Percentiles rank a stretch among this genome's conserved stretches.
These are phyloP conservation scores for Vespertilio murinus DNA, from an alignment of 2,797 vertebrate genomes.

Conservation along the genomic window DNA sequence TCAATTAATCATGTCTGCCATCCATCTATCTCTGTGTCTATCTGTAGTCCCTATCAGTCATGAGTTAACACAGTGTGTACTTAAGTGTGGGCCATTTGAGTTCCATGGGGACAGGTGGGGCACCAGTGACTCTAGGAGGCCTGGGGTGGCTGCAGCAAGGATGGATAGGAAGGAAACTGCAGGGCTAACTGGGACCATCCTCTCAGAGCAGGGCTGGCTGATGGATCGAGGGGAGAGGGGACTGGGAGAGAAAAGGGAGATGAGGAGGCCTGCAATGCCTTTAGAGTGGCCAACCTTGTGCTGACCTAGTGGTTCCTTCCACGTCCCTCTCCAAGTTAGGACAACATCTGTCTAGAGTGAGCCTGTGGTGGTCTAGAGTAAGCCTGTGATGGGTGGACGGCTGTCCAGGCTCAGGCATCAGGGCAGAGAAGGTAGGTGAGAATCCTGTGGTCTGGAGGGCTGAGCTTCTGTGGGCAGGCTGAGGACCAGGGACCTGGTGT, in stretches of 20 bases:
- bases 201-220: neutral
- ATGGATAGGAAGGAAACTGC: neutral
- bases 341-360: neutral
- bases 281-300: neutral
- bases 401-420: neutral
- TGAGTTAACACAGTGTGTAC: constrained; percentile 58
- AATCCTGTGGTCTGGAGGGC: neutral
- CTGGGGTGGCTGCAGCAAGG: neutral
- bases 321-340: neutral
- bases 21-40: constrained; percentile 67
- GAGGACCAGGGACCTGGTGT: neutral
- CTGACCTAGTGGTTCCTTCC: neutral
- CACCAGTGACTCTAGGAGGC: neutral
- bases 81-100: neutral
- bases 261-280: neutral
- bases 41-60: constrained; percentile 62
- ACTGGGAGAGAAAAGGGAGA: neutral
- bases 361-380: neutral
- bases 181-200: neutral
- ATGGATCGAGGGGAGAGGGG: neutral
- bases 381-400: neutral
- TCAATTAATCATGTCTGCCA: constrained; percentile 75
- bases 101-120: neutral
- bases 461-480: neutral
- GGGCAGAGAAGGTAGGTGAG: neutral